Evolutionary conservation across 2,888 invertebrate species (phyloP).

Genomic region (Tachina lurida): DNA sequence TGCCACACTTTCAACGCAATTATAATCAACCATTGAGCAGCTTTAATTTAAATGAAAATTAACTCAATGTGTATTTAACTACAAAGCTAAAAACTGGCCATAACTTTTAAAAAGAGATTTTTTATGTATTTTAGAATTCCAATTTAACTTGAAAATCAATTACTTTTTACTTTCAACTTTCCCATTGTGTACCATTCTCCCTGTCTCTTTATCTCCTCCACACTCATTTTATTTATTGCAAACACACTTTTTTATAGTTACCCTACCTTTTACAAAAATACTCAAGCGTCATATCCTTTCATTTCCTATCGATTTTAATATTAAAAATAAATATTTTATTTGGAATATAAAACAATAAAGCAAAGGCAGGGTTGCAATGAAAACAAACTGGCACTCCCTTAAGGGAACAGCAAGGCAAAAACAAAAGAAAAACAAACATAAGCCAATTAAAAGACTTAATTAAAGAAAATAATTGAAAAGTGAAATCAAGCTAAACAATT

Average conservation of each 20-base stretch:
- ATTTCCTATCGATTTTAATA: slow-evolving; percentile 46
- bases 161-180: not conserved
- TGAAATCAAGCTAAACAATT: not conserved
- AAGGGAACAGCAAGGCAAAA: slow-evolving; percentile 1
- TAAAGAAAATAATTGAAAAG: slow-evolving; percentile 6
- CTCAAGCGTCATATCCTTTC: slow-evolving; percentile 30
- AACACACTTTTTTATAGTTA: not conserved
- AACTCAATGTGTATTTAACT: no score
- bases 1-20: no score
- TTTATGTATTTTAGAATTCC: no score
- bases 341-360: slow-evolving; percentile 24
- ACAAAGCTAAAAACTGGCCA: no score
- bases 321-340: slow-evolving; percentile 42
- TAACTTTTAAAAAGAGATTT: no score
- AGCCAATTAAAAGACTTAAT: not conserved
- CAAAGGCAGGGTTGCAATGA: slow-evolving; percentile 16
- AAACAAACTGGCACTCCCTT: slow-evolving; percentile 44
- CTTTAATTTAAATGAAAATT: no score
- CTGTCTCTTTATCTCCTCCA: no score
- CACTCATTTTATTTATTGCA: not conserved
- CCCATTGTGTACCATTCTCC: not conserved
- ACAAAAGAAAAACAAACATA: not conserved
- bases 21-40: no score
- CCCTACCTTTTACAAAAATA: slow-evolving; percentile 9
- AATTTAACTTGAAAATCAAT: not conserved